Base-by-base conservation (phyloP, 2,888 invertebrate genomes). In the Lathronympha strigana region DNA sequence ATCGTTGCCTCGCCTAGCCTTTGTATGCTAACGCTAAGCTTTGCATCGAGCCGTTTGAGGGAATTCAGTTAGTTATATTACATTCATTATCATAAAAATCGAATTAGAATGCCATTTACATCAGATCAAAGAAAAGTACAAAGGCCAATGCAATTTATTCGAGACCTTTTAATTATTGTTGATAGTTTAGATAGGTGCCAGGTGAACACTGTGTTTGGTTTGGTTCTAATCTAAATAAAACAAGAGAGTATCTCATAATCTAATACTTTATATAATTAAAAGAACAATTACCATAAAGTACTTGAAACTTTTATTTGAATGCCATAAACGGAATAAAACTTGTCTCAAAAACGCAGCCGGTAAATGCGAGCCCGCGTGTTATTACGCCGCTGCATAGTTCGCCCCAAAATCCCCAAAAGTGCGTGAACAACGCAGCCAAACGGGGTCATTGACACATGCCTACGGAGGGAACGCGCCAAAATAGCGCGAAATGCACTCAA, bases 401-500 rank as follows among this genome's bases (percentile, higher is more conserved):
- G 87, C 86, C 84, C 90, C 78, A 86, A 91, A 89, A 84, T 89
- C 87, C 83, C 87, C 81, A 90, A 90, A 91, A 90, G 82, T 88
- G 87, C 87, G 91, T 91, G 85, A 91, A 92, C 88, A 90, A 90
- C 89, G 88, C 80, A 76, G 79, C 76, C 83, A 87, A 90, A 84
- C 89, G 87, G 82, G 92, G 91, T 92, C 92, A 91, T 89, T 91
- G 92, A 91, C 92, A 89, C 82, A 83, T 83, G 83, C 80, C 76
- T 80, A 84, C 80, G 85, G 85, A 90, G 91, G 91, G 91, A 91
- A 92, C 92, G 91, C 90, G 91, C 90, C 90, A 92, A 92, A 91
- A 92, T 92, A 92, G 90, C 92, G 91, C 91, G 83, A 92, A 92
- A 92, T 92, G 89, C 90, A 91, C 86, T 88, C 86, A 89, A 89